Evolutionary conservation across 2,113 vertebrate species (phyloP).

Genomic region (Myotis davidii): DNA sequence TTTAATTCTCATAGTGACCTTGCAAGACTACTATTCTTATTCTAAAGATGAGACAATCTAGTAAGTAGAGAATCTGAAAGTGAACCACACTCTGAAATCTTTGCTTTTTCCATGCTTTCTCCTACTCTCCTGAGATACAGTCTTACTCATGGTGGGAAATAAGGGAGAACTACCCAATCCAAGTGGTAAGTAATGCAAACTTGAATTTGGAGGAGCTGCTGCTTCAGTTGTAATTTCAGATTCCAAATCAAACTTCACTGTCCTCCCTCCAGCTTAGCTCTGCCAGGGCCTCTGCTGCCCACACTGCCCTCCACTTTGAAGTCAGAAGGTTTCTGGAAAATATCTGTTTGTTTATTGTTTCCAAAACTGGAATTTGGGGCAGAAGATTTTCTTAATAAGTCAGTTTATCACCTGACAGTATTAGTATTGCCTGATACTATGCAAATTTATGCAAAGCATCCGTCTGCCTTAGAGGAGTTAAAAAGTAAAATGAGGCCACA

Average conservation of each 20-base stretch:
- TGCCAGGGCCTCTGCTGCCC: neutral
- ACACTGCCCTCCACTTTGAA: neutral
- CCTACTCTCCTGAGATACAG: neutral
- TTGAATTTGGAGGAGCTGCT: neutral
- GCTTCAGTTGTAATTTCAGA: neutral
- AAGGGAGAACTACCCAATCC: neutral
- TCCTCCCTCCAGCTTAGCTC: neutral
- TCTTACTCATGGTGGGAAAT: neutral
- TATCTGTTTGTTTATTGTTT: neutral
- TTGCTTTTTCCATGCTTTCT: neutral
- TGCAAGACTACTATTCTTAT: neutral
- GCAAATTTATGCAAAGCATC: neutral
- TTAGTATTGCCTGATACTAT: neutral
- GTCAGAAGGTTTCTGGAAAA: neutral
- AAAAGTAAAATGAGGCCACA: neutral
- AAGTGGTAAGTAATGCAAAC: neutral
- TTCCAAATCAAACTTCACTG: neutral
- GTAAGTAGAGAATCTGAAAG: neutral
- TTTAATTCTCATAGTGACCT: neutral
- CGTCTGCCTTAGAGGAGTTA: neutral
- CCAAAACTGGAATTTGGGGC: neutral
- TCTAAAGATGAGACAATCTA: neutral
- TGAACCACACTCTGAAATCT: neutral
- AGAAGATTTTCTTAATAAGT: constrained; percentile 12
- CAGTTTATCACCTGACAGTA: neutral